Base-by-base conservation (phyloP, 2,888 invertebrate species). In the Opisthograptis luteolata region DNA sequence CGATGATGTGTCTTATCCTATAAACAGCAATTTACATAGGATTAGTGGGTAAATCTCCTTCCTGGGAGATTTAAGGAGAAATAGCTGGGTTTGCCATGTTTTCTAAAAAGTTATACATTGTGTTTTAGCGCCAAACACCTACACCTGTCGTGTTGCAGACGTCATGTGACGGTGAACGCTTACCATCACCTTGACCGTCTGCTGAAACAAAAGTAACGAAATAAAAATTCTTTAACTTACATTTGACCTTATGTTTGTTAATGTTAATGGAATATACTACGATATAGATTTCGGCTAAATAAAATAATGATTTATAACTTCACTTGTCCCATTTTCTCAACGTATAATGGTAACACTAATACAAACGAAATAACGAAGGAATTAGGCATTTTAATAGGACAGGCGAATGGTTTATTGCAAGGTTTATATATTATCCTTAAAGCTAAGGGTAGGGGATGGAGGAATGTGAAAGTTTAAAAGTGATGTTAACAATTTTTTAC, bases 1-100 rank as follows among this genome's bases (percentile, higher is more conserved):
- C 46, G 52, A 37, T 34, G 35, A 56, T 47, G 41, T 48, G 40
- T 49, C 47, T 56, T 50, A 58, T 57, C 55, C 50, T 35, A 53
- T 57, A 57, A 55, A 57, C 55, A 55, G 43, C 58, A 61, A 61
- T 61, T 59, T 61, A 55, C 61, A 59, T 57, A 55, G 55, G 58
- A 61, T 61, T 59, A 61, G 45, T 42, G 36, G 35, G 30, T 44
- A 53, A 52, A 55, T 55, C 55, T 42, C 57, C 43, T 60, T 55
- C 52, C 50, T 48, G 55, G 41, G 28, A 55, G 54, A 58, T 55
- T 58, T 50, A 44, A 34, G 42, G 45, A 57, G 55, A 57, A 54
- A 45, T 49, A 40, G 44, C 35, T 48, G n/a, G 37, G 42, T 41
- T 24, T 20, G 24, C 52, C 42, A 56, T 47, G 44, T 12, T 48